A percentile compares a stretch with the other conserved stretches of the same genome.
Conservation (phyloP, 2,888 invertebrate genomes). For the Acrobasis suavella region DNA sequence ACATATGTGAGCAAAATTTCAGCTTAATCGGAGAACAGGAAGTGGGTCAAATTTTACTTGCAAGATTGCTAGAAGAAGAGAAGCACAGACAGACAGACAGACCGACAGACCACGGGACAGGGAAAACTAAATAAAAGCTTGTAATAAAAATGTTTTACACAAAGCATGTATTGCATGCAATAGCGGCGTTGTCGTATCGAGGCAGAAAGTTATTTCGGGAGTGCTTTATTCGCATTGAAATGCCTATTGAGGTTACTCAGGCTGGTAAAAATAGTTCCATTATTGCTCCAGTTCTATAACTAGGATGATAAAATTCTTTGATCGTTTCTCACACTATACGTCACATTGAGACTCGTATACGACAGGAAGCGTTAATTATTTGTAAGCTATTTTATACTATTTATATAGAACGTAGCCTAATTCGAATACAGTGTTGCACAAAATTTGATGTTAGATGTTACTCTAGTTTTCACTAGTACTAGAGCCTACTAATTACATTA, state of each 20-base stretch:
- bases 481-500: too few species aligned
- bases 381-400: neutral
- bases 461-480: too few species aligned
- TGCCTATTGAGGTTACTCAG: conserved; percentile 22
- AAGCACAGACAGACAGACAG: too few species aligned
- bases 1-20: too few species aligned
- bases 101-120: too few species aligned
- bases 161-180: too few species aligned
- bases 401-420: neutral
- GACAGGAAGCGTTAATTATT: conserved; percentile 1
- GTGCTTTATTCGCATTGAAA: conserved; percentile 20
- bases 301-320: neutral
- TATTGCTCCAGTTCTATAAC: conserved; percentile 11
- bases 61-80: too few species aligned
- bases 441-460: too few species aligned
- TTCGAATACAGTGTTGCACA: neutral
- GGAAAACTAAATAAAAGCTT: too few species aligned
- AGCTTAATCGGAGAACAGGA: too few species aligned
- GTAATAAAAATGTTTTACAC: neutral
- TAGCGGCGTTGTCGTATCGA: neutral
- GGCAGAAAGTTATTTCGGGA: conserved; percentile 20
- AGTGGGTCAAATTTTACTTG: too few species aligned
- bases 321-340: conserved; percentile 2
- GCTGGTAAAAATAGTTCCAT: conserved; percentile 20
- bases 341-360: neutral